phyloP scores from a whole-genome alignment of 92 coral and sea anemone genomes.

The Phenganax marumi region DNA sequence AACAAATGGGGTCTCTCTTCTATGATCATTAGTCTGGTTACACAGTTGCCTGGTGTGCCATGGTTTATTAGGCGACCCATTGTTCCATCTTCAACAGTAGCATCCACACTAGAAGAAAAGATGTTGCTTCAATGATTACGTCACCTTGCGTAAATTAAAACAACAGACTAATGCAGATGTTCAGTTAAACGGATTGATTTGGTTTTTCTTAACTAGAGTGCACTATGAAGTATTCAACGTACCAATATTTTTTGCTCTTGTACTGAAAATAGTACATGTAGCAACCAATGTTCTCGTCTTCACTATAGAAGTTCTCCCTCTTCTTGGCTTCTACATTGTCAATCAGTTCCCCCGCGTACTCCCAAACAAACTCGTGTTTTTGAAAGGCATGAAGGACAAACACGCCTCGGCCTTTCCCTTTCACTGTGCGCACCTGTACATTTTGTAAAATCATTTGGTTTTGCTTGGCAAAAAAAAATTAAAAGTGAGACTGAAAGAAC shows the following conservation, averaged over 20 bases:
- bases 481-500: background rate
- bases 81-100: slow-evolving; percentile 81
- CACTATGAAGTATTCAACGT: slow-evolving; percentile 34
- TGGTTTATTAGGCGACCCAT: slow-evolving; percentile 89
- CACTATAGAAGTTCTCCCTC: slow-evolving; percentile 74
- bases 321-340: slow-evolving; percentile 69
- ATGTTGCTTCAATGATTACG: background rate
- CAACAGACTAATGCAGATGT: too few species aligned
- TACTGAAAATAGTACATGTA: slow-evolving; percentile 89
- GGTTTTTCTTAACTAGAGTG: too few species aligned
- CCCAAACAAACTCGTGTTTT: slow-evolving; percentile 86
- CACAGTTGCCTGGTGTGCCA: slow-evolving; percentile 87
- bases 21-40: slow-evolving; percentile 69
- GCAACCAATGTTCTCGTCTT: slow-evolving; percentile 76
- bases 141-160: background rate
- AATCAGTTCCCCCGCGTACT: slow-evolving; percentile 90
- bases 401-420: slow-evolving; percentile 96
- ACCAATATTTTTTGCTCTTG: slow-evolving; percentile 89
- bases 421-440: slow-evolving; percentile 73
- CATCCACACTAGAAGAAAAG: slow-evolving; percentile 76
- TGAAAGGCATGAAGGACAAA: slow-evolving; percentile 64
- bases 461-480: background rate
- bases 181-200: too few species aligned
- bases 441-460: background rate
- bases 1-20: slow-evolving; percentile 74